Percentiles rank a stretch among this genome's conserved stretches.
These are phyloP conservation scores for Athalia cordata DNA, from an alignment of 2,888 invertebrate genomes.

Conservation along the genomic window DNA sequence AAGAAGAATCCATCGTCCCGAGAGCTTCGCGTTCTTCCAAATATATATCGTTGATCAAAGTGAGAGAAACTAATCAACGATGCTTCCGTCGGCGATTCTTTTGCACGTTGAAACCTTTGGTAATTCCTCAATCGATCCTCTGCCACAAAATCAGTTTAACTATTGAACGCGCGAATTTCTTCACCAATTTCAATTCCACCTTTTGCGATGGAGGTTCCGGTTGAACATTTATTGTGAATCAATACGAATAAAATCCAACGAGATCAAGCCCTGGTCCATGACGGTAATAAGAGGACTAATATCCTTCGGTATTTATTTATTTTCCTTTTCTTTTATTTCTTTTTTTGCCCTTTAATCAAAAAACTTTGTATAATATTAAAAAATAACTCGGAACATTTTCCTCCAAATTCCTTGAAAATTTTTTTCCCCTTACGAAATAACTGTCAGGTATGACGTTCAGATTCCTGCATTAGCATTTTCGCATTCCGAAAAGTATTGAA, in stretches of 20 bases:
- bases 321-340: neutral
- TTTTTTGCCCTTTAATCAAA: neutral
- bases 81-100: neutral
- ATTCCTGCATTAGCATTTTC: neutral
- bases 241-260: too few relatives aligned
- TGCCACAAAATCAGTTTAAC: neutral
- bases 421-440: neutral
- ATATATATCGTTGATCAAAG: conserved; percentile 32
- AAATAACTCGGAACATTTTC: neutral
- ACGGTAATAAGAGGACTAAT: too few relatives aligned
- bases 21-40: neutral
- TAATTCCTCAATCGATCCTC: conserved; percentile 36
- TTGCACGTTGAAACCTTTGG: neutral
- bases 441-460: neutral
- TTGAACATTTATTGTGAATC: too few relatives aligned
- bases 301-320: neutral
- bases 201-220: too few relatives aligned
- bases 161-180: too few relatives aligned
- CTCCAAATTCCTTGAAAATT: neutral
- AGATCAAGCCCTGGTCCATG: too few relatives aligned
- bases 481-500: neutral
- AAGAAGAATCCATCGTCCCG: too few relatives aligned
- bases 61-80: conserved; percentile 35
- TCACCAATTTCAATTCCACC: neutral
- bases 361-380: neutral